Evolutionary conservation across 2,797 vertebrate genomes (phyloP).

Genomic region (Caiman crocodilus): DNA sequence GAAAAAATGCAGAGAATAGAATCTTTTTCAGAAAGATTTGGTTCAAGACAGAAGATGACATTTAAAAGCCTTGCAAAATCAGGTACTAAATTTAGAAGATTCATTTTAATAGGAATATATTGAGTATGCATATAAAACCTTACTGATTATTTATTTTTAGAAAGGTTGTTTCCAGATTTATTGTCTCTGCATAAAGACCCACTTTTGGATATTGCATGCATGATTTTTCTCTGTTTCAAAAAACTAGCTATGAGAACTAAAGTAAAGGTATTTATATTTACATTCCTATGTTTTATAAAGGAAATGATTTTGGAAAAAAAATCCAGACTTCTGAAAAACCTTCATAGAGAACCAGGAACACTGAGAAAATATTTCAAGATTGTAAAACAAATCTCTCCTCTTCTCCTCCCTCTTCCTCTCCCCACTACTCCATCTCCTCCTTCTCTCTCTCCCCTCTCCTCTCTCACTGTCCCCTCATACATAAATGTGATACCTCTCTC

Average conservation of each 20-base stretch:
- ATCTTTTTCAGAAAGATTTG: not conserved
- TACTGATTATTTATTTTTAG: not conserved
- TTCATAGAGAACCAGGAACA: not conserved
- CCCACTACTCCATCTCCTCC: no score
- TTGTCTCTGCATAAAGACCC: not conserved
- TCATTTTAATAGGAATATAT: not conserved
- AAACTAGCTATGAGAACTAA: not conserved
- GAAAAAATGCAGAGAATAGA: no score
- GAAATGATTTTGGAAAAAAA: not conserved
- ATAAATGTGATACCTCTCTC: no score
- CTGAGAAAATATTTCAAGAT: not conserved
- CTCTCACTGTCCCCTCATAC: no score
- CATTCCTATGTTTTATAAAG: not conserved
- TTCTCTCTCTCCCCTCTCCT: no score
- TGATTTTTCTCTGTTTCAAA: not conserved
- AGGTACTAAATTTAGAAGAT: not conserved
- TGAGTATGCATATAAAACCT: not conserved
- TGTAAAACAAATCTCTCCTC: not conserved
- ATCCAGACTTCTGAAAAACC: not conserved
- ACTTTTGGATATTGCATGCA: not conserved
- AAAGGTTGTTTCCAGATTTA: not conserved
- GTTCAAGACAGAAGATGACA: not conserved
- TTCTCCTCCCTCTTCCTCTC: no score
- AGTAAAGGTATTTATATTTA: not conserved
- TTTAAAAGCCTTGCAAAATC: not conserved